Percentiles rank a stretch among this genome's conserved stretches.
Evolutionary conservation across 1,140 invertebrate genomes (phyloP).

Genomic region (Leucophenga varia): DNA sequence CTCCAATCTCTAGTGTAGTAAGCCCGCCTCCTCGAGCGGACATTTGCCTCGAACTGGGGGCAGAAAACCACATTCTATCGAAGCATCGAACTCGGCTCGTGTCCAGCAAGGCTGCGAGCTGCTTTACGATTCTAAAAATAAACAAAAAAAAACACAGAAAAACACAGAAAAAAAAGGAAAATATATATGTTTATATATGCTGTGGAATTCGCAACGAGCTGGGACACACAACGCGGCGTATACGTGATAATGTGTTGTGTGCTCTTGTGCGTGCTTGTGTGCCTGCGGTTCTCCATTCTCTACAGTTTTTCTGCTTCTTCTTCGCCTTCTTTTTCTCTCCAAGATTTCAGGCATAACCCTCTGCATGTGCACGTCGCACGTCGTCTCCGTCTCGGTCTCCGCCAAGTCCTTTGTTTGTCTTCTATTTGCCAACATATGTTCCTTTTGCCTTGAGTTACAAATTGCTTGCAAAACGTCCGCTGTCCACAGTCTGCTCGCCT

Average conservation of each 20-base stretch:
- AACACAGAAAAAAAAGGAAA: no score
- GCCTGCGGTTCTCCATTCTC: constrained; percentile 21
- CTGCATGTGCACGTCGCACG: no score
- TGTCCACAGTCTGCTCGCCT: no score
- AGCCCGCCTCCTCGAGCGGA: no score
- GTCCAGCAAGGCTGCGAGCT: constrained; percentile 18
- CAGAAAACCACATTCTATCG: constrained; percentile 11
- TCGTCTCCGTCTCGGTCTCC: constrained; percentile 10
- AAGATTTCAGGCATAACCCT: constrained; percentile 13
- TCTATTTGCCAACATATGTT: constrained; percentile 52
- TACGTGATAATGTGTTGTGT: constrained; percentile 34
- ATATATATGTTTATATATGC: no score
- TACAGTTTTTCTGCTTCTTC: constrained; percentile 21
- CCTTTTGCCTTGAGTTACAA: constrained; percentile 39
- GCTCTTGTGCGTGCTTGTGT: neutral
- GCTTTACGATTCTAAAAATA: constrained; percentile 26
- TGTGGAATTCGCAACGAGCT: constrained; percentile 28
- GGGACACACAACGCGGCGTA: constrained; percentile 28
- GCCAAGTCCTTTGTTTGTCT: constrained; percentile 40
- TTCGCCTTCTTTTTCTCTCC: constrained; percentile 6
- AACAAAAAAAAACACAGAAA: constrained; percentile 32
- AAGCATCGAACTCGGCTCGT: constrained; percentile 13
- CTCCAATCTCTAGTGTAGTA: no score
- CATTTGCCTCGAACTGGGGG: neutral
- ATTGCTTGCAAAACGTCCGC: constrained; percentile 33